Evolutionary conservation across 1,140 invertebrate genomes (phyloP).

Genomic region (Aphelenchoides besseyi): DNA sequence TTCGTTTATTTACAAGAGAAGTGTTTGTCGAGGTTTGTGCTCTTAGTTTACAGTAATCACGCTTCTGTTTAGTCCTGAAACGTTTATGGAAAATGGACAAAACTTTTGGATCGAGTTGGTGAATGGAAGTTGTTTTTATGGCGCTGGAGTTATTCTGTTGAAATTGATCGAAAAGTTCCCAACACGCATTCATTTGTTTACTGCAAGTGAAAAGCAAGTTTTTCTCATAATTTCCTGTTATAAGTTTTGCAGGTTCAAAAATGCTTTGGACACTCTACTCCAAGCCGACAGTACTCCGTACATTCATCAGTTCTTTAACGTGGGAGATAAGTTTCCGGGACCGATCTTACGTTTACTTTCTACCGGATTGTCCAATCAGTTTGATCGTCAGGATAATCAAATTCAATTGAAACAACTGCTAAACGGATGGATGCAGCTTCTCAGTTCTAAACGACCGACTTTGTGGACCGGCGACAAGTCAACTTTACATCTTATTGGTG

Average conservation of each 20-base stretch:
- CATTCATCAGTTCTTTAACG: slow-evolving; percentile 38
- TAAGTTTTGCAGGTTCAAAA: slow-evolving; percentile 34
- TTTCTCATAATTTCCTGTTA: slow-evolving; percentile 21
- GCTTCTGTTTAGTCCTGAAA: slow-evolving; percentile 34
- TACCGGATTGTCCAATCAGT: neutral
- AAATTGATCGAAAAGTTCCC: slow-evolving; percentile 32
- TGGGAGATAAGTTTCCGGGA: slow-evolving; percentile 43
- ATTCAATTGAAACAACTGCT: slow-evolving; percentile 14
- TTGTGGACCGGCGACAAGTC: slow-evolving; percentile 45
- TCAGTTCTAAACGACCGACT: slow-evolving; percentile 29
- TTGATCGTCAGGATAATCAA: neutral
- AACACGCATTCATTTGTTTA: slow-evolving; percentile 31
- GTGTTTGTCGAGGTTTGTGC: slow-evolving; percentile 32
- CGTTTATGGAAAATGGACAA: slow-evolving; percentile 38
- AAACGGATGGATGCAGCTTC: slow-evolving; percentile 31
- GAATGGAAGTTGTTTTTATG: slow-evolving; percentile 40
- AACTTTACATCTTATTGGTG: slow-evolving; percentile 35
- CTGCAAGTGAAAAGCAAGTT: slow-evolving; percentile 28
- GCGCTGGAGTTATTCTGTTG: slow-evolving; percentile 29
- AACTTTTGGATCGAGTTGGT: slow-evolving; percentile 39
- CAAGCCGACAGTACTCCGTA: slow-evolving; percentile 42
- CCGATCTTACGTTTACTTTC: slow-evolving; percentile 33
- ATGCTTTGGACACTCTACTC: slow-evolving; percentile 32
- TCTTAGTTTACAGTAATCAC: slow-evolving; percentile 12
- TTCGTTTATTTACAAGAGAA: slow-evolving; percentile 38